Percentiles rank a stretch among this genome's conserved stretches.
These are phyloP conservation scores for Eristalinus aeneus DNA, from an alignment of 2,888 invertebrate genomes.

Conservation along the genomic window DNA sequence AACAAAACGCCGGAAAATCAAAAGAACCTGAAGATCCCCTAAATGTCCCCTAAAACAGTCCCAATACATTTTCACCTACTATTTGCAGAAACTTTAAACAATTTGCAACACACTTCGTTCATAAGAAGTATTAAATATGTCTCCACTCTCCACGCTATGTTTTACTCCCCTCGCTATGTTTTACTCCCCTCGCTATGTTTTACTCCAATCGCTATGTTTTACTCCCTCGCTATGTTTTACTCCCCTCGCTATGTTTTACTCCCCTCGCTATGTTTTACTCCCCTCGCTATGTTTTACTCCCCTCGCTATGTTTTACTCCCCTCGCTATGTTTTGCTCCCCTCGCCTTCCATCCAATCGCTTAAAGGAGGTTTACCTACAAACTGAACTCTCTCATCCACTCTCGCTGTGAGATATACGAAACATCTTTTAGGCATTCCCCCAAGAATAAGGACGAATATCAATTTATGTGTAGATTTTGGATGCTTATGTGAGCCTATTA, in stretches of 20 bases:
- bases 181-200: too few relatives aligned
- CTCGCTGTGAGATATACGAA: slow-evolving; percentile 28
- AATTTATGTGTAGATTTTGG: slow-evolving; percentile 68
- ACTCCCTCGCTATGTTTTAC: too few relatives aligned
- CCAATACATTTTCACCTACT: neutral
- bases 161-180: too few relatives aligned
- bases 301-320: too few relatives aligned
- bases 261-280: too few relatives aligned
- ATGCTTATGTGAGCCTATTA: slow-evolving; percentile 65
- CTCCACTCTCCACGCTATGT: neutral
- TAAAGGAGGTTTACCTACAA: neutral
- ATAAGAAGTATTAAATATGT: neutral
- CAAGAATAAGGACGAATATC: slow-evolving; percentile 57
- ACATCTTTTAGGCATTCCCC: slow-evolving; percentile 54
- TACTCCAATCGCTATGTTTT: too few relatives aligned
- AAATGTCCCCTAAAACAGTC: neutral
- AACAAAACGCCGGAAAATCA: neutral
- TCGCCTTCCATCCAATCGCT: neutral
- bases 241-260: too few relatives aligned
- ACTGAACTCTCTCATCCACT: slow-evolving; percentile 58
- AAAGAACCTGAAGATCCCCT: too few relatives aligned
- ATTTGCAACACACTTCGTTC: neutral
- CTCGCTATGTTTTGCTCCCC: too few relatives aligned
- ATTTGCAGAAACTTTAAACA: neutral
- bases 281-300: too few relatives aligned